Base-by-base conservation (phyloP, 1,140 invertebrate genomes). In the Eupristina koningsbergeri region DNA sequence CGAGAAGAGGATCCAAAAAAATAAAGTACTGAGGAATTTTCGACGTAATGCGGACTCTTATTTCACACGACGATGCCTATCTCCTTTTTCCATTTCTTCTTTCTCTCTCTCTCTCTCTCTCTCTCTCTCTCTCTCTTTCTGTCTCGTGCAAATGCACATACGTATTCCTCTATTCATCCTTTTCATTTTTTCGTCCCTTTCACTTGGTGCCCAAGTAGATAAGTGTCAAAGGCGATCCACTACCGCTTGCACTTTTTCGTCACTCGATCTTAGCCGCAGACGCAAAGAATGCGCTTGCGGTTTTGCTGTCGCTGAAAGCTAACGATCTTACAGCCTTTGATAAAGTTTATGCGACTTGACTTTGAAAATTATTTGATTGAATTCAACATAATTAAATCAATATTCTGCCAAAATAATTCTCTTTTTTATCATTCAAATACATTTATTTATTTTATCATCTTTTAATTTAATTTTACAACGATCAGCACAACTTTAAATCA, bases 211-310 rank as follows among this genome's bases (percentile, higher is more conserved):
- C 61, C 47, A 34, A 36, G 39, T 41, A 78, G 81, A 83, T 79
- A 77, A 83, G 64, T 79, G 81, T 83, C 75, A 73, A 83, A 83
- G 47, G 45, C 73, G 31, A 77, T 34, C 22, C 69, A 47, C n/a
- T 31, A 26, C 45, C n/a, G 31, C 31, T 17, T 45, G n/a, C 86
- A 84, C 86, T 88, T 75, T 81, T 85, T 85, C 69, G 84, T 75
- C 50, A 84, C 89, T 87, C 76, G 75, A 83, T 83, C 75, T 26
- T 64, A 36, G n/a, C 17, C 74, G 8, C n/a, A 31, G 67, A 75
- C 64, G n/a, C 76, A n/a, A 78, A 69, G 81, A 83, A 83, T 83
- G 81, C 74, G 74, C 22, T 45, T 9, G 53, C 39, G 61, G 73
- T 77, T 45, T 69, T 50, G 19, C 71, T 9, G 39, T 58, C 39